phyloP scores from a whole-genome alignment of 2,113 vertebrate species.

The Prionailurus bengalensis region DNA sequence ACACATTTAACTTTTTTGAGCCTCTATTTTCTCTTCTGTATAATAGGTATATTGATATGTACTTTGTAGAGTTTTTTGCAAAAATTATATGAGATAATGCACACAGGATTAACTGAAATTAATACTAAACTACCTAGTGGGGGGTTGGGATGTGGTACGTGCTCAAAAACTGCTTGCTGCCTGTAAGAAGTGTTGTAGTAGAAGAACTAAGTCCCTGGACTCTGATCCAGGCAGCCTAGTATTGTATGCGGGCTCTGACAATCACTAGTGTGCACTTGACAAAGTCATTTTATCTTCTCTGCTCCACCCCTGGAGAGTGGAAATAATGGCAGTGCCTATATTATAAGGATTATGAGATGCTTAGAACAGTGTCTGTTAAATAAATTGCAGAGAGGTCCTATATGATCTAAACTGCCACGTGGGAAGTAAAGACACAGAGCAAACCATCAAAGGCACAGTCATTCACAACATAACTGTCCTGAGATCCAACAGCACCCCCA shows the following conservation, averaged over 20 bases:
- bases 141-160: background rate
- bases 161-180: background rate
- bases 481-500: background rate
- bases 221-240: background rate
- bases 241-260: background rate
- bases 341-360: background rate
- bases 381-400: background rate
- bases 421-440: background rate
- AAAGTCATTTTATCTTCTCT: background rate
- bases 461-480: background rate
- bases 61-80: background rate
- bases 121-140: background rate
- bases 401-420: background rate
- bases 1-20: background rate
- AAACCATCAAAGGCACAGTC: background rate
- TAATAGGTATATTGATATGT: background rate
- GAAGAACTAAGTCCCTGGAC: background rate
- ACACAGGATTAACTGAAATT: slow-evolving; percentile 13
- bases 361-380: background rate
- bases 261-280: background rate
- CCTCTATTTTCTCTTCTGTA: slow-evolving; percentile 3
- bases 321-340: background rate
- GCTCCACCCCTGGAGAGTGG: background rate
- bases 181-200: background rate
- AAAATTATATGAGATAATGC: slow-evolving; percentile 21